Evolutionary conservation across 2,113 vertebrate species (phyloP).

Genomic region (Aythya baeri): DNA sequence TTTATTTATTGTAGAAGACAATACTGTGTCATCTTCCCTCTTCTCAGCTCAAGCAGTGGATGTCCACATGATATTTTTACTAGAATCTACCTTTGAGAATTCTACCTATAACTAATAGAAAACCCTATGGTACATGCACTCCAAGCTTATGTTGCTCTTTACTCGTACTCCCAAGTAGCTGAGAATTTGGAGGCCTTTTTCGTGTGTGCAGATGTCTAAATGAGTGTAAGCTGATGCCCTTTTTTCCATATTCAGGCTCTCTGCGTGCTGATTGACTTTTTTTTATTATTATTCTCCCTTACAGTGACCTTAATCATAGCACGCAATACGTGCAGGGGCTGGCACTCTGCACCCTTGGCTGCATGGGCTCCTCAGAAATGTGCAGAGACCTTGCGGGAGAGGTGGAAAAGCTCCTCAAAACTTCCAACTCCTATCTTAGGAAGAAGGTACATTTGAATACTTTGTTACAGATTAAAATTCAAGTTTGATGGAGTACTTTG

Average conservation of each 20-base stretch:
- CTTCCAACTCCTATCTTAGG: constrained; percentile 97
- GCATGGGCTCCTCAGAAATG: constrained; percentile 99
- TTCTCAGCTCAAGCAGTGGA: neutral
- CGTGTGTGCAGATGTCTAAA: neutral
- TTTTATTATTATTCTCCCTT: constrained; percentile 20
- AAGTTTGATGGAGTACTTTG: neutral
- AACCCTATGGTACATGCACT: neutral
- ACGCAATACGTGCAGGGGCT: constrained; percentile 98
- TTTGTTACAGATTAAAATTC: neutral
- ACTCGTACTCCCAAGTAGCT: neutral
- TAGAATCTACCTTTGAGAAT: neutral
- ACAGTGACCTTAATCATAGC: constrained; percentile 98
- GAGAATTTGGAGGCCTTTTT: neutral
- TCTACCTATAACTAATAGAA: neutral
- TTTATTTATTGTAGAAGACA: neutral
- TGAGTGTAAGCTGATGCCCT: neutral
- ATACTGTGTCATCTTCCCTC: neutral
- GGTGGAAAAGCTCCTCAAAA: constrained; percentile 99
- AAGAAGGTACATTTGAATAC: constrained; percentile 88
- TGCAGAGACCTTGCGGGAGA: constrained; percentile 98
- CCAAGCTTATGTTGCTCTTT: neutral
- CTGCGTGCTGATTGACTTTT: neutral
- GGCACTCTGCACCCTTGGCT: constrained; percentile 97
- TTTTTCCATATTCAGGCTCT: neutral
- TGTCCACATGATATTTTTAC: neutral